Percentiles rank a stretch among this genome's conserved stretches.
Conservation (phyloP, 2,113 vertebrate genomes). For the Brachyhypopomus gauderio region DNA sequence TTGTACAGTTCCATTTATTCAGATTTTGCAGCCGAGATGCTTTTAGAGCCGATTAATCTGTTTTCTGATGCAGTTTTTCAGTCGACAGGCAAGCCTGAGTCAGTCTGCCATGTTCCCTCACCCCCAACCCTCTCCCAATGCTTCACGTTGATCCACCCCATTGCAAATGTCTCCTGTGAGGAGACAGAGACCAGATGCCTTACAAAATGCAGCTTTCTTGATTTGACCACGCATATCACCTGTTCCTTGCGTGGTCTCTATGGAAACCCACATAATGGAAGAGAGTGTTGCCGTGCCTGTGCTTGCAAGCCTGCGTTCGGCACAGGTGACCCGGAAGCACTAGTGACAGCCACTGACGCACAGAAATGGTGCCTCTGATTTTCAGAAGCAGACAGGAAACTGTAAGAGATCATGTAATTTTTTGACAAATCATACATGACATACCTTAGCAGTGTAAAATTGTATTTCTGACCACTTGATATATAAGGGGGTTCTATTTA, state of each 20-base stretch:
- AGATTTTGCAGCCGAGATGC: conserved; percentile 18
- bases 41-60: conserved; percentile 20
- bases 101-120: too few species aligned
- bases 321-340: conserved; percentile 67
- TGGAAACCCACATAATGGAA: conserved; percentile 75
- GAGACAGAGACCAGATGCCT: conserved; percentile 42
- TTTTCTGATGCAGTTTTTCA: neutral
- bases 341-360: neutral
- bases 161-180: too few species aligned
- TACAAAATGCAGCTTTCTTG: conserved; percentile 67
- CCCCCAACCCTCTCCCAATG: too few species aligned
- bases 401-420: neutral
- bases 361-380: too few species aligned
- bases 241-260: conserved; percentile 73
- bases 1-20: conserved; percentile 34
- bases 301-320: conserved; percentile 58
- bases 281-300: conserved; percentile 66
- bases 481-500: too few species aligned
- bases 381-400: too few species aligned
- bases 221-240: conserved; percentile 62
- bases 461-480: too few species aligned
- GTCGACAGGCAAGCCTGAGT: conserved; percentile 6
- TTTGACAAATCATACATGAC: neutral
- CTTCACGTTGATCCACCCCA: too few species aligned
- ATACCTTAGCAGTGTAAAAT: too few species aligned